Base-by-base conservation (phyloP, 2,113 vertebrate genomes). In the Tylochromis polylepis region DNA sequence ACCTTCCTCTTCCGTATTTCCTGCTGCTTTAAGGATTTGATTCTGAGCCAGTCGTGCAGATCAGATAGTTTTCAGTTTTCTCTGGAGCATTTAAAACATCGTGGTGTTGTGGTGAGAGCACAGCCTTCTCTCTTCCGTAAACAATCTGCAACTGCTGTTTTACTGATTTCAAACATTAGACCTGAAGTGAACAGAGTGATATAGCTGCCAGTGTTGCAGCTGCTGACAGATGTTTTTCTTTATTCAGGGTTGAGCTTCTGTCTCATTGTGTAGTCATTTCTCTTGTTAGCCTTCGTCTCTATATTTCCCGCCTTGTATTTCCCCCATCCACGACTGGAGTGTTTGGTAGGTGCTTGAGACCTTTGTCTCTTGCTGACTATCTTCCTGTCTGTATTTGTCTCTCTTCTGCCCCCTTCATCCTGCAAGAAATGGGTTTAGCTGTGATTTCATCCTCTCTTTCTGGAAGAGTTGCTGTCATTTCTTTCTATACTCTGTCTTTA, bases 41-140 rank as follows among this genome's bases (percentile, higher is more conserved):
- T 79, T 89, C 49, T 34, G 18, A 84, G 89, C 91, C 93, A 91
- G 87, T 79, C 53, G 49, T 72, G 55, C 75, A 38, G 36, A 89
- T 90, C 83, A 67, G 57, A 81, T 91, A 34, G 77, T 77, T 60
- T 85, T 5, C 24, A 1, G 20, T 60, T 86, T 92, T 38, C 92
- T 92, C 87, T 12, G 10, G 88, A 87, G 80, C 80, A 53, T 93
- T 92, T 87, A 79, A 87, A 91, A 85, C 72, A 85, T 81, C 72
- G 85, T 85, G 85, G 81, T 90, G 65, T 78, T 90, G 72, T 67
- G 75, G 60, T 15, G 18, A 75, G 67, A 92, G 83, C 81, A 65
- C 56, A 85, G 55, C 36, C 57, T 70, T 51, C 34, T 81, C 53
- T 82, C 62, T 91, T 86, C 84, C 8, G 22, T 87, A 86, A 92